Evolutionary conservation across 1,140 invertebrate species (phyloP).

Genomic region (Nymphalis io): DNA sequence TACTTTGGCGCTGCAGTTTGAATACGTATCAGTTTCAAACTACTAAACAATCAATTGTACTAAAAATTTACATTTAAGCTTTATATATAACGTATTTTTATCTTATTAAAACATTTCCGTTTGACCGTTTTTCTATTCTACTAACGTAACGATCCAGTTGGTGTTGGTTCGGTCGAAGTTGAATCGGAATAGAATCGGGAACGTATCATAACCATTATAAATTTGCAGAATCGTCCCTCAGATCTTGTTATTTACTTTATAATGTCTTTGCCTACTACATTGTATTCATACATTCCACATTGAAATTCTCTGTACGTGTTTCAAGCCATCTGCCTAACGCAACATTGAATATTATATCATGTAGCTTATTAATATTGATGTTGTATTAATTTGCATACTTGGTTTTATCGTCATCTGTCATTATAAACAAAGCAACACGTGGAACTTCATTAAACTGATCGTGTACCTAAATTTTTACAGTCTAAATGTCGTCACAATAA

Average conservation of each 20-base stretch:
- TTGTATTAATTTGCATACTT: constrained; percentile 24
- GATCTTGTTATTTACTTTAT: constrained; percentile 1
- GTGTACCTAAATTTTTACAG: not conserved
- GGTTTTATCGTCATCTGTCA: constrained; percentile 23
- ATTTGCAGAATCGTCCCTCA: not conserved
- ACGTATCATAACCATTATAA: too few relatives aligned
- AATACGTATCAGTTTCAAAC: too few relatives aligned
- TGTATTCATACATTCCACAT: constrained; percentile 13
- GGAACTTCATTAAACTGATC: not conserved
- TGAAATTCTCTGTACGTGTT: constrained; percentile 23
- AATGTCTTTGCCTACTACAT: not conserved
- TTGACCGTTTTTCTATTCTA: too few relatives aligned
- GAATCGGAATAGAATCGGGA: too few relatives aligned
- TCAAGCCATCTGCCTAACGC: constrained; percentile 24
- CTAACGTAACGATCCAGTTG: too few relatives aligned
- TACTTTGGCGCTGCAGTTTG: too few relatives aligned
- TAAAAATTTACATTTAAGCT: too few relatives aligned
- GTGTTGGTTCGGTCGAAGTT: too few relatives aligned
- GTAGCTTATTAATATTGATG: constrained; percentile 32
- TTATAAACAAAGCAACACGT: constrained; percentile 15
- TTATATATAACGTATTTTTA: too few relatives aligned
- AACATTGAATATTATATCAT: constrained; percentile 27
- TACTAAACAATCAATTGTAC: too few relatives aligned
- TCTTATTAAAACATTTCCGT: too few relatives aligned
- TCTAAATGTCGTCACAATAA: too few relatives aligned